Percentiles rank a stretch among this genome's conserved stretches.
Evolutionary conservation across 1,140 invertebrate species (phyloP).

Genomic region (Thalassaphorura encarpata): DNA sequence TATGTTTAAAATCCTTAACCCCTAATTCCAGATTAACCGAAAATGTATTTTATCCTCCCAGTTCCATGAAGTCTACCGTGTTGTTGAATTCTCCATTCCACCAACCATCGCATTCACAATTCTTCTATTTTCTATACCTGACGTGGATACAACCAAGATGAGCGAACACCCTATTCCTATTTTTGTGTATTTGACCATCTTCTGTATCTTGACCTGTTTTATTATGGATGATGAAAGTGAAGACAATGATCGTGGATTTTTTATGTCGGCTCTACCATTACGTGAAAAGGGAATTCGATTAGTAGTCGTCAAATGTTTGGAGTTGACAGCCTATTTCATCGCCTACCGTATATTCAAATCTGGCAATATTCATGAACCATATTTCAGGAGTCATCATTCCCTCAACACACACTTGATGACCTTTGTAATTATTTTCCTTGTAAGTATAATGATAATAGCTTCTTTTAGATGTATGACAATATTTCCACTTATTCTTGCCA

Average conservation of each 20-base stretch:
- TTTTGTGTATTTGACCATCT: background rate
- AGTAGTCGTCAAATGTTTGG: background rate
- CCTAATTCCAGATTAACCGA: too few species aligned
- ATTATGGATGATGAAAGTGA: background rate
- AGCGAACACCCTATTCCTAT: background rate
- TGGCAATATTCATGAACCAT: background rate
- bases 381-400: background rate
- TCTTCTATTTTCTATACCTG: background rate
- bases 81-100: background rate
- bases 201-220: background rate
- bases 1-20: too few species aligned
- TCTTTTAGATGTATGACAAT: background rate
- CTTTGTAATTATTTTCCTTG: background rate
- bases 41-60: too few species aligned
- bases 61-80: background rate
- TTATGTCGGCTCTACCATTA: background rate
- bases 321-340: background rate
- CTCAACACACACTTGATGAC: background rate
- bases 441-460: background rate
- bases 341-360: background rate
- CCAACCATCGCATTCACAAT: background rate
- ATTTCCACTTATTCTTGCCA: background rate
- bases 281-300: background rate
- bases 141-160: background rate
- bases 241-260: background rate